These are phyloP conservation scores for Fragariocoptes setiger DNA, from an alignment of 1,140 invertebrate genomes.

Conservation along the genomic window DNA sequence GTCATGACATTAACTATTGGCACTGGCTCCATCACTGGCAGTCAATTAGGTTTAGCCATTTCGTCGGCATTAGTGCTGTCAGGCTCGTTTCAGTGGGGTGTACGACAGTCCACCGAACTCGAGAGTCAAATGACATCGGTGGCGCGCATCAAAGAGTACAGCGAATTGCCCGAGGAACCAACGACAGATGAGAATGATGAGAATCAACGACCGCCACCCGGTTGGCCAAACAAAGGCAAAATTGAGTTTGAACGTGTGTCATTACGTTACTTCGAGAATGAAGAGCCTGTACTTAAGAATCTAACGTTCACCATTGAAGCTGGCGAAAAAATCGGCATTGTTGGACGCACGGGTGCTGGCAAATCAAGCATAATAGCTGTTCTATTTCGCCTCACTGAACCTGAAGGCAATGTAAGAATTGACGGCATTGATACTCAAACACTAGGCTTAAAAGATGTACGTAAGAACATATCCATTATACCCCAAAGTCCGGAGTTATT, in stretches of 20 bases:
- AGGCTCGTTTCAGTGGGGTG: conserved; percentile 48
- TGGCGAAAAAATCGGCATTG: conserved; percentile 18
- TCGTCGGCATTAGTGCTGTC: conserved; percentile 38
- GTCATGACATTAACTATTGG: conserved; percentile 1
- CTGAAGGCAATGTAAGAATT: conserved; percentile 14
- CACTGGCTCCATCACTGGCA: conserved; percentile 16
- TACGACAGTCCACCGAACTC: conserved; percentile 43
- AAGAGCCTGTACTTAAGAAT: conserved; percentile 28
- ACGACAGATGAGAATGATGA: conserved; percentile 1
- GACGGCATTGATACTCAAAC: conserved; percentile 19
- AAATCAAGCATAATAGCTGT: conserved; percentile 17
- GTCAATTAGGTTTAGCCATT: conserved; percentile 41
- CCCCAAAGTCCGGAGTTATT: conserved; percentile 23
- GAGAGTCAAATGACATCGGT: conserved; percentile 42
- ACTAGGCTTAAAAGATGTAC: conserved; percentile 23
- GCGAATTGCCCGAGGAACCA: conserved; percentile 16
- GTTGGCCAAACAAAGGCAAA: conserved; percentile 33
- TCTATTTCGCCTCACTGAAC: conserved; percentile 18
- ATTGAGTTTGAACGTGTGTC: conserved; percentile 33
- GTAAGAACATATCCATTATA: conserved; percentile 22
- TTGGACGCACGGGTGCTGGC: conserved; percentile 20
- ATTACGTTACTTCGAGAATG: conserved; percentile 29
- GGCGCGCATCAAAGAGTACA: conserved; percentile 30
- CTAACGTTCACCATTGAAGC: conserved; percentile 22
- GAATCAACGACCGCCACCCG: conserved; percentile 7